phyloP scores from a whole-genome alignment of 1,140 invertebrate genomes.

The Heliconius melpomene region DNA sequence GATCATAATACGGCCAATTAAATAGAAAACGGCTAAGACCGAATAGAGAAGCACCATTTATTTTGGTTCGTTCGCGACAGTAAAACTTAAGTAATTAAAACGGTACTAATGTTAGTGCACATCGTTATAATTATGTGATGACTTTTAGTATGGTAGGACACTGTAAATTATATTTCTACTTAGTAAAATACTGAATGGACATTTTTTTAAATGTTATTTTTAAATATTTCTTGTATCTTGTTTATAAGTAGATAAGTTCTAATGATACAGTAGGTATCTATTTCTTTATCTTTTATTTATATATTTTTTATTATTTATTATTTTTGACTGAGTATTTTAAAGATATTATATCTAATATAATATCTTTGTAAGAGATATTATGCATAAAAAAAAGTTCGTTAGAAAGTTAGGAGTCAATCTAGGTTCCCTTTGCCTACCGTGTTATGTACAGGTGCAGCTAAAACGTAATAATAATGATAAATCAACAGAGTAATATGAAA shows the following conservation, averaged over 20 bases:
- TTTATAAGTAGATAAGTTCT: too few relatives aligned
- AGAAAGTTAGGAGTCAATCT: too few relatives aligned
- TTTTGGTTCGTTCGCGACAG: slow-evolving; percentile 41
- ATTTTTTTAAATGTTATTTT: neutral
- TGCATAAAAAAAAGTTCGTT: too few relatives aligned
- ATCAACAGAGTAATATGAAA: neutral
- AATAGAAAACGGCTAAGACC: slow-evolving; percentile 45
- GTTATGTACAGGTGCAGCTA: neutral
- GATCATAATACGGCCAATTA: slow-evolving; percentile 66
- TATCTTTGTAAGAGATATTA: too few relatives aligned
- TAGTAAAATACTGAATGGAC: neutral
- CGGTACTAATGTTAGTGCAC: slow-evolving; percentile 31
- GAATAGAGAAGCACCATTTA: slow-evolving; percentile 44
- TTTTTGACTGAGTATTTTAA: too few relatives aligned
- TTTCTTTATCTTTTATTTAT: too few relatives aligned
- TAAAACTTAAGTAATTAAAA: slow-evolving; percentile 46
- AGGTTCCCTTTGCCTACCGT: too few relatives aligned
- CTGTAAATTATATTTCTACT: slow-evolving; percentile 18
- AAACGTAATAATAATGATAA: neutral
- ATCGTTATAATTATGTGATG: slow-evolving; percentile 32
- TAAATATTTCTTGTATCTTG: neutral
- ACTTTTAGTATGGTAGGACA: slow-evolving; percentile 27
- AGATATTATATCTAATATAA: too few relatives aligned
- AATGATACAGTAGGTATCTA: too few relatives aligned
- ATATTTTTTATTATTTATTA: too few relatives aligned